Evolutionary conservation across 2,797 vertebrate genomes (phyloP), one percentile per base, ranked within the genome.

Genomic region (Sparus aurata): DNA sequence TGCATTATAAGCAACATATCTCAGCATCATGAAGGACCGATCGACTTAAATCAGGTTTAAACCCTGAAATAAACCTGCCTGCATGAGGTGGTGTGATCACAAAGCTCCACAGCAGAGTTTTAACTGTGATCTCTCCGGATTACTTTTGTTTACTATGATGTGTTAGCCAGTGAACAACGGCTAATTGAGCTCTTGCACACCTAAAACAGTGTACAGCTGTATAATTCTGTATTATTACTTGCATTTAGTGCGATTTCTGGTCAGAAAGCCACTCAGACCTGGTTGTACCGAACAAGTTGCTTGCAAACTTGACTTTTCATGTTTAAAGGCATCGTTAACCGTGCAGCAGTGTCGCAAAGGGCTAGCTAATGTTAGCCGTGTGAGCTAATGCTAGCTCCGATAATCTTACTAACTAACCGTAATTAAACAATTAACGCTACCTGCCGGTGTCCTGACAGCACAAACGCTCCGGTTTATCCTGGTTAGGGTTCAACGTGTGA

Each of bases 291-390:
- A 38, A 38, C 3, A 2, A 8, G 10, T 2, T 8, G 0, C 5
- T 12, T 16, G 12, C 2, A 15, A 34, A 38, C 67, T 8, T 27
- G 0, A 1, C 55, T 30, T n/a, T 27, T 41, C 20, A 43, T 23
- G 22, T 34, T 70, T 47, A 1, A 41, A 75, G 55, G 53, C 27
- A 25, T 23, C 72, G 46, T 12, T 75, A 22, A 75, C 73, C 7
- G 38, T 50, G 69, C 80, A 79, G 75, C 69, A 83, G 49, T 85
- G 87, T 86, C 75, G 78, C 73, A 75, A 83, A 81, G 16, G 20
- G 63, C 81, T 85, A 75, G 82, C 74, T 88, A 71, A 25, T 2
- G 63, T 54, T 85, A 84, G 77, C 82, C 4, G 8, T 0, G 18
- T 2, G 20, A 1, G 81, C 85, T 83, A 89, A 77, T 2, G 74